Evolutionary conservation across 92 coral and sea anemone genomes (phyloP).

Genomic region (Porites evermanni): DNA sequence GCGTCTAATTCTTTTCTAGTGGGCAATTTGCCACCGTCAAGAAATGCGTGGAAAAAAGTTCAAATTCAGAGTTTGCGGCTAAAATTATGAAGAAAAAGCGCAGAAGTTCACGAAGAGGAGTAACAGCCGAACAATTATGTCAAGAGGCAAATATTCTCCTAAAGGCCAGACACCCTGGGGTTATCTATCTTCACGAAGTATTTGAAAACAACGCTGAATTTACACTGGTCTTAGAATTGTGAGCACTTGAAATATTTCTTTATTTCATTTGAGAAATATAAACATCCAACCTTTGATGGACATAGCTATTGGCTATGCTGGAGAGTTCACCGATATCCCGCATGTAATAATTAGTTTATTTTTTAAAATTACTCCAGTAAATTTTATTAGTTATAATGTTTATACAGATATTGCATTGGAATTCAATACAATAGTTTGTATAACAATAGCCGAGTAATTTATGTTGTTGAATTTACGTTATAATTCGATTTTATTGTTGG

Average conservation of each 20-base stretch:
- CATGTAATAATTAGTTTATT: too few relatives aligned
- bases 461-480: too few relatives aligned
- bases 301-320: neutral
- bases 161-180: constrained; percentile 79
- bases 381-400: too few relatives aligned
- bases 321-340: too few relatives aligned
- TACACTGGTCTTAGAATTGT: constrained; percentile 90
- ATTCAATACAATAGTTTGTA: too few relatives aligned
- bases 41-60: constrained; percentile 77
- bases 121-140: constrained; percentile 76
- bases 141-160: constrained; percentile 85
- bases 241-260: constrained; percentile 46
- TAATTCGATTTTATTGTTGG: too few relatives aligned
- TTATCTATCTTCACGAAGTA: constrained; percentile 93
- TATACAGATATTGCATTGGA: neutral
- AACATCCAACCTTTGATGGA: neutral
- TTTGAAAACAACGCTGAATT: constrained; percentile 83
- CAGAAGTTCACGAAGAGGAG: constrained; percentile 77
- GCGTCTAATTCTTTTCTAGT: constrained; percentile 41
- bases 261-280: neutral
- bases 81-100: constrained; percentile 90
- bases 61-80: constrained; percentile 90
- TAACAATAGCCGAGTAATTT: too few relatives aligned
- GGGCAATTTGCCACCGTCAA: constrained; percentile 98
- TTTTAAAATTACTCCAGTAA: too few relatives aligned